Conservation (phyloP, 2,888 invertebrate genomes). For the Plusia festucae region DNA sequence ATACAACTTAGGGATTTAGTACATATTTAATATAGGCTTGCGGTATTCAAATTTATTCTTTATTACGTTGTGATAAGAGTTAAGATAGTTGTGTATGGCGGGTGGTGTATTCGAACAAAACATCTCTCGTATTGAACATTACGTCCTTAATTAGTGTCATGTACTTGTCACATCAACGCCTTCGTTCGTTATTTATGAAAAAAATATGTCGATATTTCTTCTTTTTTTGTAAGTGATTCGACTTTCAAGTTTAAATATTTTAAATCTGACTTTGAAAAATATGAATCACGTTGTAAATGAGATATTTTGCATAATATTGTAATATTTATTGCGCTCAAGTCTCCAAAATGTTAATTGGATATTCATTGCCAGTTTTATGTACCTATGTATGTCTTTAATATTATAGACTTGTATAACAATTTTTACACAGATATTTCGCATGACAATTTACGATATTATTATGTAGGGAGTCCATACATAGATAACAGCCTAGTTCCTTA, state of each 20-base stretch:
- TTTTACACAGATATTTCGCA: background rate
- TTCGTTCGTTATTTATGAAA: slow-evolving; percentile 58
- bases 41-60: slow-evolving; percentile 49
- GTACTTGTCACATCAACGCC: slow-evolving; percentile 75
- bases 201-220: slow-evolving; percentile 44
- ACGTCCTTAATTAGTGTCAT: slow-evolving; percentile 76
- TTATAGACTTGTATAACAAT: background rate
- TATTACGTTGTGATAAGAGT: slow-evolving; percentile 46
- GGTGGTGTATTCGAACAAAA: slow-evolving; percentile 49
- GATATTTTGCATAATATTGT: slow-evolving; percentile 42
- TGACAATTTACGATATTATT: no score
- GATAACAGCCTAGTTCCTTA: background rate
- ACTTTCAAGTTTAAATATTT: slow-evolving; percentile 37
- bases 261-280: slow-evolving; percentile 44
- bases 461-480: no score
- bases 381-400: background rate
- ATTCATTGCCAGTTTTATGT: background rate
- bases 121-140: slow-evolving; percentile 56
- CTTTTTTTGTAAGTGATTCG: slow-evolving; percentile 38
- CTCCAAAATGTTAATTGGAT: background rate
- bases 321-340: slow-evolving; percentile 21
- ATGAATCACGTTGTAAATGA: slow-evolving; percentile 49
- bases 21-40: slow-evolving; percentile 26
- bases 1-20: slow-evolving; percentile 9
- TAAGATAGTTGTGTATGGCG: slow-evolving; percentile 32